Conservation (phyloP, 1,140 invertebrate species). For the Babylonia areolata region DNA sequence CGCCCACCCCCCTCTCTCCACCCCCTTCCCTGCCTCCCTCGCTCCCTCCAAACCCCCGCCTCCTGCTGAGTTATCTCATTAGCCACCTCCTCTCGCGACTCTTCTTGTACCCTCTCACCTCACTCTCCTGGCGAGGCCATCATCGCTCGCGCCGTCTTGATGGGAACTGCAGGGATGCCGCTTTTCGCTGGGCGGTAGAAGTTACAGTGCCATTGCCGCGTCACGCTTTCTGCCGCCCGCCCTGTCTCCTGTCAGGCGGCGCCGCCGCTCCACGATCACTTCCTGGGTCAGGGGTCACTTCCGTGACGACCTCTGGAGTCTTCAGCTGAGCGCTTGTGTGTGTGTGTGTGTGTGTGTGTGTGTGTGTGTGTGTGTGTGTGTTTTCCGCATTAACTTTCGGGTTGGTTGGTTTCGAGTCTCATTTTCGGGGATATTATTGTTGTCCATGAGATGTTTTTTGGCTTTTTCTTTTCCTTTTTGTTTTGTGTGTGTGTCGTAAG, state of each 20-base stretch:
- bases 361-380: too few species aligned
- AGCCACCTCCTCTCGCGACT: too few species aligned
- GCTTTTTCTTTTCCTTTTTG: neutral
- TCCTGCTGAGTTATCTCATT: neutral
- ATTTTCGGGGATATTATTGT: too few species aligned
- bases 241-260: conserved; percentile 28
- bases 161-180: conserved; percentile 15
- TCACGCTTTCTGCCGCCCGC: neutral
- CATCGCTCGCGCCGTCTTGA: neutral
- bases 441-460: neutral
- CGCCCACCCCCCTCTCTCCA: too few species aligned
- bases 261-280: conserved; percentile 15
- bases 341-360: too few species aligned
- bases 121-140: neutral
- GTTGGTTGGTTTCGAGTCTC: too few species aligned
- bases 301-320: neutral
- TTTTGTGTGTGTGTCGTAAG: too few species aligned
- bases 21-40: too few species aligned
- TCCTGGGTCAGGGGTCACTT: conserved; percentile 24
- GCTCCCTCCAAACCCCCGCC: neutral
- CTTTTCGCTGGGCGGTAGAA: too few species aligned
- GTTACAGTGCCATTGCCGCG: conserved; percentile 13
- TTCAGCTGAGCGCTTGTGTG: too few species aligned
- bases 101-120: too few species aligned
- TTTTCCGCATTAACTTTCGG: too few species aligned